Evolutionary conservation across 2,888 invertebrate species (phyloP), one percentile per base, ranked within the genome.

Genomic region (Colostygia pectinataria): DNA sequence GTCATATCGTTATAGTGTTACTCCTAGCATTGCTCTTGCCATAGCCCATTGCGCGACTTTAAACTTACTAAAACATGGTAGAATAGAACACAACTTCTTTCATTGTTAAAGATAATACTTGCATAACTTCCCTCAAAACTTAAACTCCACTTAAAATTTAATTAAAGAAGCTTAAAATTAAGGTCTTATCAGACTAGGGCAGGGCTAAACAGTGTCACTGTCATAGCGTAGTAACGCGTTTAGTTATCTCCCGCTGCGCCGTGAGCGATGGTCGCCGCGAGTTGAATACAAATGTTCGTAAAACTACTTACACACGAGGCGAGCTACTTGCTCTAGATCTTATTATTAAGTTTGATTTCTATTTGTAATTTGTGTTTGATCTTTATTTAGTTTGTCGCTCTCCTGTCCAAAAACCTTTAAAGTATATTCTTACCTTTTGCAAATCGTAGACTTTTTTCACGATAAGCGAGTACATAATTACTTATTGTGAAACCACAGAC

Each of bases 181-280:
- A 27, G 36, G 20, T 23, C n/a, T 38, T 52, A 52, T 52, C 51
- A 46, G 38, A 41, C 36, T 4, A 18, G 7, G 24, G 10, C 51
- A 52, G 51, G 15, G 28, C 45, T 45, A 33, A 43, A 32, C 42
- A 42, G 33, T 51, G 51, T 41, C 46, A 46, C 38, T 46, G 37
- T 46, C 24, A 34, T 15, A 27, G 40, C 28, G 45, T 25, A 20
- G 41, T 31, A 28, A 9, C 32, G 18, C 46, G 28, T 45, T 51
- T 45, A 51, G 54, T 42, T 55, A 57, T 57, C 57, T 53, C 39
- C 12, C 9, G 9, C 18, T 33, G 14, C n/a, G n/a, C 44, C 36
- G 31, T 50, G 53, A 58, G 46, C 45, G 53, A 55, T 49, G 46
- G 44, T 3, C 28, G 45, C 41, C 25, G 44, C 40, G 27, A 34